These are phyloP conservation scores for Loxodonta africana DNA, from an alignment of 2,113 vertebrate species.

Conservation along the genomic window DNA sequence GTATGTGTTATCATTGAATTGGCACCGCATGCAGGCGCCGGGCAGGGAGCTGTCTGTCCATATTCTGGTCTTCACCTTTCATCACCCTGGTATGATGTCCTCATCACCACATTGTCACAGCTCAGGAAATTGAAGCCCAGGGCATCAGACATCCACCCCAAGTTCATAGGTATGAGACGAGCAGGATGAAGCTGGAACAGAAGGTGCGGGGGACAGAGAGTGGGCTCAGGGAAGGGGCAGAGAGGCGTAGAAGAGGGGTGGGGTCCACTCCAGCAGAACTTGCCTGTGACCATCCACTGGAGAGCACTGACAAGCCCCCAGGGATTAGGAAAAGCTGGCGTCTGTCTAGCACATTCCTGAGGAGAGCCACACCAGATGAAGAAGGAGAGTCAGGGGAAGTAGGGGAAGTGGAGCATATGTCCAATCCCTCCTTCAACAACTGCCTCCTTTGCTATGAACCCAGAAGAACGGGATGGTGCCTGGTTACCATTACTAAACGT, in stretches of 20 bases:
- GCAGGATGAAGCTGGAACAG: not conserved
- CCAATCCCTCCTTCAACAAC: no score
- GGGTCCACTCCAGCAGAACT: not conserved
- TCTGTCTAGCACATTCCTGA: not conserved
- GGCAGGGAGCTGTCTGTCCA: not conserved
- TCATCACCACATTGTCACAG: not conserved
- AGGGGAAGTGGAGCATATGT: no score
- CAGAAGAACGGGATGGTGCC: no score
- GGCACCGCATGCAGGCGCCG: not conserved
- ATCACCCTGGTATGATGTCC: not conserved
- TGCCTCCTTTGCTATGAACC: no score
- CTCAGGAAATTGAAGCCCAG: not conserved
- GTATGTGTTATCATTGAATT: not conserved
- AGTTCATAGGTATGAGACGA: not conserved
- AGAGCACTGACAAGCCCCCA: not conserved
- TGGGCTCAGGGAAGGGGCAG: not conserved
- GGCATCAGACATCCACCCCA: accelerated
- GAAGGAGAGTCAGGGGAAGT: no score
- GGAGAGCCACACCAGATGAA: no score
- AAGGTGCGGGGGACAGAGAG: not conserved
- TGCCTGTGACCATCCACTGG: not conserved
- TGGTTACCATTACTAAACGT: no score
- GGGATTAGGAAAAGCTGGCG: not conserved
- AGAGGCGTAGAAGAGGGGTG: not conserved
- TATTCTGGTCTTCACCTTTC: not conserved